phyloP scores from a whole-genome alignment of 2,113 vertebrate species.

The Pitta sordida region DNA sequence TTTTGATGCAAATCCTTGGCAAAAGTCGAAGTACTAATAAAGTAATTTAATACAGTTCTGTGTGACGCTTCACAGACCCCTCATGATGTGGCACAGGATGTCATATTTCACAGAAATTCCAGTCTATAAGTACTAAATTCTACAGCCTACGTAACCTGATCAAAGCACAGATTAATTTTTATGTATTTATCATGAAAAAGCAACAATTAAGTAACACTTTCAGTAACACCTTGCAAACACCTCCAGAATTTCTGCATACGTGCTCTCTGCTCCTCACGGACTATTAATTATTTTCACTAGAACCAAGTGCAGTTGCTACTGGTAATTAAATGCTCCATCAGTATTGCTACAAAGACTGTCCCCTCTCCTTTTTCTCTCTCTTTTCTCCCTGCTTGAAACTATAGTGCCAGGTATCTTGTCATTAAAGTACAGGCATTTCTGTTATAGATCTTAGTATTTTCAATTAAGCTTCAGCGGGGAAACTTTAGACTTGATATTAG shows the following conservation, averaged over 20 bases:
- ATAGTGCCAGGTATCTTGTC: background rate
- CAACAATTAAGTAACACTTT: background rate
- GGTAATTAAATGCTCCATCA: background rate
- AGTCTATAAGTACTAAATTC: background rate
- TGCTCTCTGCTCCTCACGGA: background rate
- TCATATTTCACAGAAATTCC: background rate
- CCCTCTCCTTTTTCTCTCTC: background rate
- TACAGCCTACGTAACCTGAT: background rate
- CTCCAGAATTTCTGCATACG: background rate
- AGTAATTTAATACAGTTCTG: background rate
- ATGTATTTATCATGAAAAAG: background rate
- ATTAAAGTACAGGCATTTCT: background rate
- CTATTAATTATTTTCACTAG: background rate
- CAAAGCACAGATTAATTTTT: background rate
- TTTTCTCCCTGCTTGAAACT: background rate
- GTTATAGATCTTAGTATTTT: background rate
- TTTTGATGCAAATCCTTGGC: background rate
- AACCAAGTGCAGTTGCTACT: background rate
- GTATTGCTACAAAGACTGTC: background rate
- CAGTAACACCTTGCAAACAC: background rate
- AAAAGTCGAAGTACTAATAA: background rate
- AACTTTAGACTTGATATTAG: too few species aligned
- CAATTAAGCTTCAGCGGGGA: too few species aligned
- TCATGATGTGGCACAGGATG: accelerated
- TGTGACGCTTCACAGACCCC: background rate